Conservation (phyloP, 2,888 invertebrate species). For the Leucophenga montana region DNA sequence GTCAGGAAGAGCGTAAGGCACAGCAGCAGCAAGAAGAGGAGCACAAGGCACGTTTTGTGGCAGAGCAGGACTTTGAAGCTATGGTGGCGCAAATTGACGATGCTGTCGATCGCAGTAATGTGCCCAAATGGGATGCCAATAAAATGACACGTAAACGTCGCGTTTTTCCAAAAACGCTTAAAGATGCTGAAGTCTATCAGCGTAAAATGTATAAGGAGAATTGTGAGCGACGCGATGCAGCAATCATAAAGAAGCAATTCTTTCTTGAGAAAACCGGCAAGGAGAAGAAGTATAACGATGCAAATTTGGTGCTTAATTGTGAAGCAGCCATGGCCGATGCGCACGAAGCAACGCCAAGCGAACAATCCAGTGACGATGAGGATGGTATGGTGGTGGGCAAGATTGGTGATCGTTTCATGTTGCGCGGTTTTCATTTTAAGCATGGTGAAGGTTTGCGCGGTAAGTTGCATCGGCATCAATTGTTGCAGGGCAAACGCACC, state of each 20-base stretch:
- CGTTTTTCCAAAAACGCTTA: conserved; percentile 66
- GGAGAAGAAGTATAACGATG: conserved; percentile 54
- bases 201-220: conserved; percentile 58
- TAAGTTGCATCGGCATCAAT: conserved; percentile 59
- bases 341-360: conserved; percentile 49
- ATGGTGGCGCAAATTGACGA: conserved; percentile 56
- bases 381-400: conserved; percentile 67
- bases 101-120: conserved; percentile 55
- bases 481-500: conserved; percentile 53
- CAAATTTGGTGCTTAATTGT: conserved; percentile 55
- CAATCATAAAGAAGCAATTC: conserved; percentile 58
- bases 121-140: conserved; percentile 47
- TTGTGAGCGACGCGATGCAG: conserved; percentile 59
- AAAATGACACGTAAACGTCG: conserved; percentile 42
- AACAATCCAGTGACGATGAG: conserved; percentile 69
- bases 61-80: conserved; percentile 50
- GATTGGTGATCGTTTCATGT: conserved; percentile 56
- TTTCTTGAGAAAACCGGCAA: conserved; percentile 54
- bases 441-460: conserved; percentile 65
- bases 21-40: conserved; percentile 43
- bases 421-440: conserved; percentile 71
- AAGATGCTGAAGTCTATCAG: conserved; percentile 42
- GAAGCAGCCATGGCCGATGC: conserved; percentile 49
- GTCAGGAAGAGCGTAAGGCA: conserved; percentile 29
- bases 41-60: conserved; percentile 47